Evolutionary conservation across 2,888 invertebrate species (phyloP).

Genomic region (Drosophila picticornis): DNA sequence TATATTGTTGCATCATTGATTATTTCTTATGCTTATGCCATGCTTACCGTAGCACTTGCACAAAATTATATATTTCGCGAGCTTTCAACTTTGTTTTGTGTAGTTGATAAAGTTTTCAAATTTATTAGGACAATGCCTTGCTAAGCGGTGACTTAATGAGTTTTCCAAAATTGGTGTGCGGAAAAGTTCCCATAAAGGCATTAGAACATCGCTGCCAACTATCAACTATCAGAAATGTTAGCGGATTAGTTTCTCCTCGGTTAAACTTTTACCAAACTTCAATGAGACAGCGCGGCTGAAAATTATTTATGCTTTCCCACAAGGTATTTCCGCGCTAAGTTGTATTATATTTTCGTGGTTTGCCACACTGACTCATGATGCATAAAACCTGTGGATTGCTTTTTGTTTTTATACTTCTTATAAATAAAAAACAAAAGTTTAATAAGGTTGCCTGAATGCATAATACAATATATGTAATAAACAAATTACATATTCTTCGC

Average conservation of each 20-base stretch:
- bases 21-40: background rate
- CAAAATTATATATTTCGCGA: constrained; percentile 20
- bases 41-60: background rate
- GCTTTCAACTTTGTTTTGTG: constrained; percentile 45
- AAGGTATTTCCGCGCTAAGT: constrained; percentile 8
- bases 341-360: constrained; percentile 10
- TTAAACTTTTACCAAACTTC: constrained; percentile 39
- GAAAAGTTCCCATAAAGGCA: constrained; percentile 32
- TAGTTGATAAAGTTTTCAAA: constrained; percentile 51
- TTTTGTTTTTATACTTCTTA: background rate
- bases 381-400: background rate
- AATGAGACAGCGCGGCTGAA: constrained; percentile 7
- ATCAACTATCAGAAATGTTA: constrained; percentile 47
- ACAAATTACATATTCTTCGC: background rate
- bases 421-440: background rate
- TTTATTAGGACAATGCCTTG: constrained; percentile 45
- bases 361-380: constrained; percentile 3
- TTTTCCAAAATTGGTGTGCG: constrained; percentile 34
- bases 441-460: background rate
- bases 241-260: constrained; percentile 37
- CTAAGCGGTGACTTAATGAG: constrained; percentile 44
- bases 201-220: constrained; percentile 42
- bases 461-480: background rate
- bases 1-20: background rate
- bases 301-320: constrained; percentile 21